These are phyloP conservation scores for Steromphala cineraria DNA, from an alignment of 2,888 invertebrate species.

Conservation along the genomic window DNA sequence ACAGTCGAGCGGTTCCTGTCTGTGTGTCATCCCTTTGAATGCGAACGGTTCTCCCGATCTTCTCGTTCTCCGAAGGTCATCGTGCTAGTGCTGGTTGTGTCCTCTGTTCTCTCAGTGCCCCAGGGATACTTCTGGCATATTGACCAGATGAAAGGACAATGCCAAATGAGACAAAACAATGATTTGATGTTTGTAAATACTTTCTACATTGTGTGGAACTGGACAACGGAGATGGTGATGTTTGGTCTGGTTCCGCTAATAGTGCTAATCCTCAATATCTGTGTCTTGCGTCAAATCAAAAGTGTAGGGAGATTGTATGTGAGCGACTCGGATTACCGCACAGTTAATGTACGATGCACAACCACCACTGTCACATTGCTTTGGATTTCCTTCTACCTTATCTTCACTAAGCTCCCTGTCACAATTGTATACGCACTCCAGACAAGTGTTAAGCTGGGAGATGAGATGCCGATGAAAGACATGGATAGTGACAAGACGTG, in stretches of 20 bases:
- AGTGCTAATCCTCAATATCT: conserved; percentile 60
- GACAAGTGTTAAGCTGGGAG: conserved; percentile 51
- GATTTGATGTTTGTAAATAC: conserved; percentile 36
- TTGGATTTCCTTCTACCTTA: conserved; percentile 67
- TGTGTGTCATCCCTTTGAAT: conserved; percentile 64
- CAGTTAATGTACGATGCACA: conserved; percentile 22
- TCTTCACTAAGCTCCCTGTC: conserved; percentile 66
- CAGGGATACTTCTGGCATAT: conserved; percentile 71
- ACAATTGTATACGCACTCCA: conserved; percentile 62
- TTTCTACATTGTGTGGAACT: conserved; percentile 59
- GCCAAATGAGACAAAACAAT: conserved; percentile 37
- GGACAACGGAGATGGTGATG: conserved; percentile 59
- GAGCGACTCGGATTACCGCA: conserved; percentile 6
- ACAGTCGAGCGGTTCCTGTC: conserved; percentile 72
- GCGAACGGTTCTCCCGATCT: conserved; percentile 64
- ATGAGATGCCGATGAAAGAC: conserved; percentile 47
- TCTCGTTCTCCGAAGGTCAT: conserved; percentile 65
- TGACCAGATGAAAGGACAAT: conserved; percentile 42
- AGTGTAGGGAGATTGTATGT: conserved; percentile 36
- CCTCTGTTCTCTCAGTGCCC: conserved; percentile 57
- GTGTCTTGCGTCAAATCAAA: conserved; percentile 50
- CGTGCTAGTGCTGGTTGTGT: conserved; percentile 48
- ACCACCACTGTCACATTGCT: conserved; percentile 65
- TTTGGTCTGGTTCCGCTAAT: conserved; percentile 59
- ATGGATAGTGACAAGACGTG: conserved; percentile 60